Base-by-base conservation (phyloP, 2,797 vertebrate genomes). In the Benthosema pterotum region DNA sequence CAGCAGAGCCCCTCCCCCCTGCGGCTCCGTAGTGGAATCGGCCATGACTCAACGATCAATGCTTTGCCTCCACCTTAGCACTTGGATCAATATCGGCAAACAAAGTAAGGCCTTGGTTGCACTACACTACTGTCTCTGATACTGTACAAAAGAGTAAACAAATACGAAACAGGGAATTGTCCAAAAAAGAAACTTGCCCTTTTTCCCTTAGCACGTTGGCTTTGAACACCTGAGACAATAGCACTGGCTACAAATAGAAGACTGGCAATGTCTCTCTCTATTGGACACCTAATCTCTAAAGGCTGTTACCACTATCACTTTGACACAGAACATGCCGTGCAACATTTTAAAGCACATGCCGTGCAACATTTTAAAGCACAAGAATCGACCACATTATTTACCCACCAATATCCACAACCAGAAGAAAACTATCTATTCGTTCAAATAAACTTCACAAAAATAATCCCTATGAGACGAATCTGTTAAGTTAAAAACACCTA, bases 1-100 rank as follows among this genome's bases (percentile, higher is more conserved):
- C 59, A 52, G 54, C 48, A 50, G 22, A 2, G 72, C 67, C 66
- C 45, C 13, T 32, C 65, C 43, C 4, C 68, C 60, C 0, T 57
- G n/a, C 0, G 56, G 32, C 48, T 77, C 78, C 0, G 74, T 42
- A 65, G 71, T 57, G 16, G 74, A 77, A 55, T 83, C 86, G 2
- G 87, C 83, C 91, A 92, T 92, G 68, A 58, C 63, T 19, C 51
- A 65, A 54, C 5, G 19, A 55, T 12, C 4, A 8, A 14, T 5
- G 0, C 19, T 13, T 12, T 38, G 32, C 32, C 32, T 14, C 18
- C 22, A 25, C 22, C 13, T 17, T 28, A 57, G 42, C 57, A 47
- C 65, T 60, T 60, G 11, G 48, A 15, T 38, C 19, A 19, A 45
- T 14, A 50, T 52, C 16, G 11, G 18, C 18, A 11, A 14, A 50